Base-by-base conservation (phyloP, 1,140 invertebrate species). In the Halyomorpha halys region DNA sequence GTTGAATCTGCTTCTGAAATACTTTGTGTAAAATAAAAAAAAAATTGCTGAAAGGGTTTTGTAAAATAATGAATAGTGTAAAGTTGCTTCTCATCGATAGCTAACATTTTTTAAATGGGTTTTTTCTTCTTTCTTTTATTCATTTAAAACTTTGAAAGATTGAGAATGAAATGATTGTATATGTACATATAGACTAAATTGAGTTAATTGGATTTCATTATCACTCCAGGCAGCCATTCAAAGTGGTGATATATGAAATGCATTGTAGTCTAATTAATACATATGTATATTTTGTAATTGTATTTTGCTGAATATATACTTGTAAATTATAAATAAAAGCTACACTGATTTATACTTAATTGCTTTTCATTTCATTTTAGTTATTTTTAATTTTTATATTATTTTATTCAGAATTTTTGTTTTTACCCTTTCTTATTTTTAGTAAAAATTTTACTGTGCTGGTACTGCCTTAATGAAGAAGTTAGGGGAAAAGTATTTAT, bases 161-260 rank as follows among this genome's bases (percentile, higher is more conserved):
- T 25, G 23, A 56, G 23, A 21, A 25, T 23, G 18, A 56, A 56
- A 23, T 27, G 53, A 23, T 23, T 56, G 23, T 23, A 56, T 27
- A 23, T 56, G 53, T 56, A 56, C 15, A 56, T 56, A 56, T 56
- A 56, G 9, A 25, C 4, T 13, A 60, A 60, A 60, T 14, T 60
- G 49, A 51, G 5, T 60, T 34, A 60, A 39, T 61, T 45, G 61
- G 63, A 59, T 54, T 44, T 69, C 67, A 66, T 70, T 64, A 63
- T 75, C 74, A 75, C 73, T 74, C 72, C 72, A 72, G 72, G 74
- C 74, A 73, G 69, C 69, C 66, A 67, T 65, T 61, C 6, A 49
- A 51, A 25, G 59, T 60, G n/a, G 39, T 60, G 39, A 34, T 60
- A 39, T 18, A 23, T 60, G 39, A 39, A 39, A 39, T 39, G 14